Evolutionary conservation across 2,888 invertebrate species (phyloP).

Genomic region (Agrotis exclamationis): DNA sequence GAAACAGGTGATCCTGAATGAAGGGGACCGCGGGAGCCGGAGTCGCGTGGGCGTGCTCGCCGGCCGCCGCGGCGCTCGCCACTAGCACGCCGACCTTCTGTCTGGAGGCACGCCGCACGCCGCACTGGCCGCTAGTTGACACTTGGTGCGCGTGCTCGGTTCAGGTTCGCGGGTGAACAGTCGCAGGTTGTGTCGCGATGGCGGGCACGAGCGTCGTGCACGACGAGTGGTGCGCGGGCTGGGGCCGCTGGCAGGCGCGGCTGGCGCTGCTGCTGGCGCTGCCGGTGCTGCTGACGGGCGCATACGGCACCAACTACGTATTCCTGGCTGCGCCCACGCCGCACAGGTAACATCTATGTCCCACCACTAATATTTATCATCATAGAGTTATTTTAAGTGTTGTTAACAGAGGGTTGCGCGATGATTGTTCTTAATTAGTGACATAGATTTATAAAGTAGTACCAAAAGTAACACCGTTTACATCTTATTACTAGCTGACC

Average conservation of each 20-base stretch:
- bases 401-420: slow-evolving; percentile 3
- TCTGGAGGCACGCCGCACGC: slow-evolving; percentile 66
- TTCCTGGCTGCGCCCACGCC: slow-evolving; percentile 85
- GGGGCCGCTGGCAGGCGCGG: slow-evolving; percentile 86
- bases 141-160: slow-evolving; percentile 8
- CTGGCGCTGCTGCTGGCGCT: slow-evolving; percentile 86
- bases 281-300: slow-evolving; percentile 85
- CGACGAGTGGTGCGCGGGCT: slow-evolving; percentile 80
- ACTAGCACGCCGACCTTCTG: slow-evolving; percentile 61
- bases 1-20: slow-evolving; percentile 68
- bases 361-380: background rate
- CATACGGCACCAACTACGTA: slow-evolving; percentile 88
- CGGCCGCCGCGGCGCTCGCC: slow-evolving; percentile 38
- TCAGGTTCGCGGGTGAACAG: slow-evolving; percentile 20
- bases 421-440: background rate
- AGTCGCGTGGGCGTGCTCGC: slow-evolving; percentile 48
- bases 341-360: slow-evolving; percentile 76
- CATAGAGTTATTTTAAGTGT: slow-evolving; percentile 7
- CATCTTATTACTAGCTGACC: too few relatives aligned
- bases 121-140: slow-evolving; percentile 26
- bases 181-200: slow-evolving; percentile 43
- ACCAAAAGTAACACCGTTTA: too few relatives aligned
- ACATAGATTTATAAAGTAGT: too few relatives aligned
- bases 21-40: slow-evolving; percentile 57
- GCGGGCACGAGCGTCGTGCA: slow-evolving; percentile 65